phyloP scores from a whole-genome alignment of 37 sponge, comb jelly and placozoan species.

The Halichondria panicea region DNA sequence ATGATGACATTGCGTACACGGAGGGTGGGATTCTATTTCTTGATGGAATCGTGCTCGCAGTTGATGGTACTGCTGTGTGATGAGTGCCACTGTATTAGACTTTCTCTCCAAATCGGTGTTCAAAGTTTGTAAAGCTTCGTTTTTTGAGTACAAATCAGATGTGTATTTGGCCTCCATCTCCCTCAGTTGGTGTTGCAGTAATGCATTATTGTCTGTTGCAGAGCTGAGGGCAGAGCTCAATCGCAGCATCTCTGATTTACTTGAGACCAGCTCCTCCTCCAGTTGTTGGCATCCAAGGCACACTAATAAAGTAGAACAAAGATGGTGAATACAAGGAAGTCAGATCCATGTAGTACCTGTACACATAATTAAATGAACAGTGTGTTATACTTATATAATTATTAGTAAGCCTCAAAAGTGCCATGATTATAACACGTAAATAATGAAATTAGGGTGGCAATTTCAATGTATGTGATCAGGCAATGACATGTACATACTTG shows the following conservation, averaged over 20 bases:
- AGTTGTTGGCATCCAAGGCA: slow-evolving; percentile 5
- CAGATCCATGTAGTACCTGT: too few relatives aligned
- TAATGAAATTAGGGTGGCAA: too few relatives aligned
- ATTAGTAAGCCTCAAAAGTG: too few relatives aligned
- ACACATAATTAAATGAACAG: too few relatives aligned
- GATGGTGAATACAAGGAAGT: neutral
- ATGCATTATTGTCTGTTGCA: slow-evolving; percentile 17
- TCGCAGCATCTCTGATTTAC: slow-evolving; percentile 31
- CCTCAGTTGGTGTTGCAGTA: slow-evolving; percentile 44
- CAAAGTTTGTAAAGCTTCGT: slow-evolving; percentile 5
- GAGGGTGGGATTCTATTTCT: slow-evolving; percentile 16
- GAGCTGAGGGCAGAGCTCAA: slow-evolving; percentile 27
- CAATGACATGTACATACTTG: too few relatives aligned
- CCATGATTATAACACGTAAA: too few relatives aligned
- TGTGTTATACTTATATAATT: too few relatives aligned
- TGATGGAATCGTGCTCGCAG: slow-evolving; percentile 3
- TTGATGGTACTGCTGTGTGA: slow-evolving; percentile 58
- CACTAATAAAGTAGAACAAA: neutral
- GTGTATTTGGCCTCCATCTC: neutral
- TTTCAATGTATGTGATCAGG: too few relatives aligned
- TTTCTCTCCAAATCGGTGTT: slow-evolving; percentile 47
- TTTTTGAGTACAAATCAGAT: slow-evolving; percentile 18
- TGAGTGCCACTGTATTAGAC: slow-evolving; percentile 33
- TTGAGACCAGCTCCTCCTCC: slow-evolving; percentile 33
- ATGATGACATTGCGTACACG: too few relatives aligned